Evolutionary conservation across 2,888 invertebrate genomes (phyloP).

Genomic region (Calameuta pallipes): DNA sequence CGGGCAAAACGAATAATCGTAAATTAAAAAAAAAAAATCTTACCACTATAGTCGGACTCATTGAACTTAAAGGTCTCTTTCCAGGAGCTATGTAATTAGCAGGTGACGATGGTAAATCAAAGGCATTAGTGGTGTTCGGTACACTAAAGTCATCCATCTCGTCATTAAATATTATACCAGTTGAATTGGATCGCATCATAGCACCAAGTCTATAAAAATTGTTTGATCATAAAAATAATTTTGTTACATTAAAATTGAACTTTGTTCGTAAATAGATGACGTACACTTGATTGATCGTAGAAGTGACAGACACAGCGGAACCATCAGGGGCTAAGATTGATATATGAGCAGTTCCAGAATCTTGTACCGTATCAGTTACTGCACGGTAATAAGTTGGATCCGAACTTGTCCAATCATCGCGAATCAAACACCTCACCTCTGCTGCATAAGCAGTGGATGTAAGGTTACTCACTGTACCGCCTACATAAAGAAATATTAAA

Average conservation of each 20-base stretch:
- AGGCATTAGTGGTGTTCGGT: conserved; percentile 77
- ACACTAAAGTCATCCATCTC: conserved; percentile 96
- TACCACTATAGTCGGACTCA: conserved; percentile 84
- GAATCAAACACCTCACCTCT: conserved; percentile 72
- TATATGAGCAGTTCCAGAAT: conserved; percentile 90
- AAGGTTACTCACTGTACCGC: conserved; percentile 66
- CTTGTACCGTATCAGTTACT: conserved; percentile 64
- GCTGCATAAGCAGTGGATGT: conserved; percentile 73
- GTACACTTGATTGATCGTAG: conserved; percentile 86
- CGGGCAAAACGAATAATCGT: not conserved
- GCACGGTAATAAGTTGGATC: conserved; percentile 78
- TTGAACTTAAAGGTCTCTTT: conserved; percentile 88
- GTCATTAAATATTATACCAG: conserved; percentile 94
- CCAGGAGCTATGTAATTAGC: conserved; percentile 84
- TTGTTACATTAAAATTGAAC: not conserved
- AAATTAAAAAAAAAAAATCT: conserved; percentile 56
- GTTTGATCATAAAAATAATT: not conserved
- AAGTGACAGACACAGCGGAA: conserved; percentile 92
- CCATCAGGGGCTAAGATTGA: conserved; percentile 87
- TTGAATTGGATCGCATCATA: conserved; percentile 79
- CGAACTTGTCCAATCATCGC: conserved; percentile 75
- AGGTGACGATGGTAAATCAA: conserved; percentile 80
- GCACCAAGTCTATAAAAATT: conserved; percentile 80
- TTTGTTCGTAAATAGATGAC: conserved; percentile 32
- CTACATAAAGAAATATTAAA: not conserved